Evolutionary conservation across 2,888 invertebrate genomes (phyloP), one percentile per base, ranked within the genome.

Genomic region (Miltochrista miniata): DNA sequence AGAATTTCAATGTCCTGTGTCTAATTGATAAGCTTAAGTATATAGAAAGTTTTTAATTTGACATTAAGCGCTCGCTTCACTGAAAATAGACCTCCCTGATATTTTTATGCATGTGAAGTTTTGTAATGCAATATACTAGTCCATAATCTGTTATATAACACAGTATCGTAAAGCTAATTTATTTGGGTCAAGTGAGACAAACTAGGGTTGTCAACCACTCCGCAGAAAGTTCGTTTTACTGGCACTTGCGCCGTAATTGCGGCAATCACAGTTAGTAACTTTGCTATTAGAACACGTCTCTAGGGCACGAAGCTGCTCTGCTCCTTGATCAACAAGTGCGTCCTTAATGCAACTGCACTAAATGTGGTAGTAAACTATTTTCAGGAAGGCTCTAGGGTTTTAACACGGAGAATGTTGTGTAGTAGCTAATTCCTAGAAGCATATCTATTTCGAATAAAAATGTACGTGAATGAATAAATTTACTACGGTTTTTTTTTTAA

Each of bases 171-270:
- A 54, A 64, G 62, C 56, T 63, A 57, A 70, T 69, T 70, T 73
- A 76, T 73, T 72, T 70, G 48, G 77, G 78, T 76, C 77, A 73
- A 74, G 69, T 68, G 64, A 66, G 63, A 66, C 64, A 67, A 72
- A 73, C 67, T 72, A 68, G 65, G 72, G 64, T 59, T 59, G 58
- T 53, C 45, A 46, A 45, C 60, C 58, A 54, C 61, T 44, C 31
- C 51, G 38, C 29, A 13, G 54, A 41, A 45, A 49, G 34, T 39
- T 51, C 13, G 29, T 40, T 34, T 45, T 42, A 31, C 35, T 45
- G 42, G 14, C 31, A 24, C 13, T 18, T 30, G 44, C 38, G 43
- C 36, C 48, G 51, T 65, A 68, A 68, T 68, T 56, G 54, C 48
- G 34, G 41, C 59, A 57, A 66, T 59, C 59, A 65, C 48, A 50